Evolutionary conservation across 2,888 invertebrate genomes (phyloP), one percentile per base, ranked within the genome.

Genomic region (Epicampocera succincta): DNA sequence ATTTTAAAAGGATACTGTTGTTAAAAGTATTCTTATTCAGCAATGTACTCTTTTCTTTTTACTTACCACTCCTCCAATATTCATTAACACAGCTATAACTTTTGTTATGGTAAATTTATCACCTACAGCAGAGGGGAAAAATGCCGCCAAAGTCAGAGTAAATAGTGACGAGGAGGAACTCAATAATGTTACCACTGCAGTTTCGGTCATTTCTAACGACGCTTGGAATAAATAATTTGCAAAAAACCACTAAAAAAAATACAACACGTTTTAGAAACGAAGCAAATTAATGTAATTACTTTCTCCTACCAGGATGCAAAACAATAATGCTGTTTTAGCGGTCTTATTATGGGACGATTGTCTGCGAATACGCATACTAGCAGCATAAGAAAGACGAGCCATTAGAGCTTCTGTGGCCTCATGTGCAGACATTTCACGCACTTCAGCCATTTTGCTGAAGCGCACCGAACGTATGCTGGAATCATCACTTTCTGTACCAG

Each of bases 211-310:
- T 68, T 95, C 93, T 83, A 98, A 92, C 63, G 98, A 97, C 88
- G 97, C 93, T 90, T 98, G 98, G 92, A 97, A 98, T 74, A 96
- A 94, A 90, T 98, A 97, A 92, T 98, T 98, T 75, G 97, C 97
- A 87, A 96, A 91, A 92, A 99, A 98, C 98, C 98, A 99, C 96
- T 98, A 92, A 52, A 17, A 74, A 44, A 13, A 71, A 52, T 21
- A 56, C 40, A 29, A n/a, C n/a, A n/a, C n/a, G 48, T 17, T 15
- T 12, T 46, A 9, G 2, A 46, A 68, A 15, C 5, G 25, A 21
- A 61, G 42, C 54, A 21, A 15, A 11, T 19, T 15, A n/a, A 56
- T 58, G 46, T 3, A 19, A 3, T 48, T 65, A 5, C n/a, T 9
- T 15, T 25, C 15, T 17, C 73, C 92, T 91, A 97, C 97, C 91